Conservation (phyloP, 2,888 invertebrate species). For the Ommatoiulus sabulosus region DNA sequence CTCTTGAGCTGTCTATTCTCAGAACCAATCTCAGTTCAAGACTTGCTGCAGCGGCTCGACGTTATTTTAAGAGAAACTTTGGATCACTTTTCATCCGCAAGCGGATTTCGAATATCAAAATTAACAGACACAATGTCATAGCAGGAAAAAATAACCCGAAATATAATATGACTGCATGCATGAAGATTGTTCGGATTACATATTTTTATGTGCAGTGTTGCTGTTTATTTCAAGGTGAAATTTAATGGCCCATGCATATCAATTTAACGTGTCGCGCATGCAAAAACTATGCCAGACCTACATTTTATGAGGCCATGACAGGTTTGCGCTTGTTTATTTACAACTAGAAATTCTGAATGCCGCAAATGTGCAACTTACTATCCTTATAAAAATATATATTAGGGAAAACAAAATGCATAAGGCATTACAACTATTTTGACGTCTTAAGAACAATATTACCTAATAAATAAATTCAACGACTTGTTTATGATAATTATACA, state of each 20-base stretch:
- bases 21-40: neutral
- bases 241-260: neutral
- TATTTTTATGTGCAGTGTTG: neutral
- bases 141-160: neutral
- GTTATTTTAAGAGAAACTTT: neutral
- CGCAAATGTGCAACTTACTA: neutral
- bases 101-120: neutral
- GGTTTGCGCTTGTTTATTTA: conserved; percentile 17
- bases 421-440: too few species aligned
- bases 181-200: neutral
- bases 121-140: neutral
- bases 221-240: neutral
- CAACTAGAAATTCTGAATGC: neutral
- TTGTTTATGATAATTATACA: neutral
- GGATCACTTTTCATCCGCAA: neutral
- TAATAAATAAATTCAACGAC: too few species aligned
- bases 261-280: neutral
- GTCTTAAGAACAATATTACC: too few species aligned
- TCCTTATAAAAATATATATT: neutral
- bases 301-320: conserved; percentile 4
- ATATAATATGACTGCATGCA: neutral
- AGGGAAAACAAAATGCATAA: neutral
- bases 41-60: neutral
- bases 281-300: neutral
- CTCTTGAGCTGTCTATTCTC: neutral